Conservation (phyloP, 2,888 invertebrate genomes). For the Camptogramma bilineatum region DNA sequence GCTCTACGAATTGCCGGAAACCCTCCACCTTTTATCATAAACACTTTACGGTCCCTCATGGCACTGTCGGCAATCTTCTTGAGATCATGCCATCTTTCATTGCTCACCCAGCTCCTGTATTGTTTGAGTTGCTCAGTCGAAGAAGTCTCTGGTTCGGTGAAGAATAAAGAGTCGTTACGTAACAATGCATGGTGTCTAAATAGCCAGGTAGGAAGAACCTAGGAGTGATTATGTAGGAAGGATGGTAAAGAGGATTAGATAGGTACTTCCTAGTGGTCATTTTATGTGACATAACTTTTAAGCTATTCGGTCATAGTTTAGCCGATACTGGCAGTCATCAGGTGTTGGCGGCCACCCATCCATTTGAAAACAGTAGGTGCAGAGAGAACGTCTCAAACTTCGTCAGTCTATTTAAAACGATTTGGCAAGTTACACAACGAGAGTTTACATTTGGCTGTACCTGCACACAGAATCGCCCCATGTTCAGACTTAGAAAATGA, state of each 20-base stretch:
- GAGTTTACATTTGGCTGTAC: constrained; percentile 5
- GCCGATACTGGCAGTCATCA: too few species aligned
- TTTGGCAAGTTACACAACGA: neutral
- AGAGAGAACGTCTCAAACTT: neutral
- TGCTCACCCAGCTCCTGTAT: constrained; percentile 85
- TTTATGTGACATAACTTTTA: too few species aligned
- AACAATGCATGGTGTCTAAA: neutral
- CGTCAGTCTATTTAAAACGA: neutral
- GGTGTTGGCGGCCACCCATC: too few species aligned
- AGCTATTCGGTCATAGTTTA: too few species aligned
- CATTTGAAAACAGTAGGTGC: too few species aligned
- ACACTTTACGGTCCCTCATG: constrained; percentile 87
- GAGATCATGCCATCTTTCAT: constrained; percentile 87
- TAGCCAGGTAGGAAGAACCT: neutral
- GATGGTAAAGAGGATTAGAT: neutral
- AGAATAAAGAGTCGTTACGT: neutral
- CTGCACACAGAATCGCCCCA: constrained; percentile 66
- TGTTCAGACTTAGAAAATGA: constrained; percentile 78
- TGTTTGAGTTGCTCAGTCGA: constrained; percentile 78
- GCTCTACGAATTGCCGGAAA: constrained; percentile 90
- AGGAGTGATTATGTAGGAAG: neutral
- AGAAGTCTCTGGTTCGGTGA: constrained; percentile 43
- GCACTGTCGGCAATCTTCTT: constrained; percentile 88
- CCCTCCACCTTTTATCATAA: constrained; percentile 89
- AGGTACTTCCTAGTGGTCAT: too few species aligned